Evolutionary conservation across 2,797 vertebrate species (phyloP), one percentile per base, ranked within the genome.

Genomic region (Apogon talboti): DNA sequence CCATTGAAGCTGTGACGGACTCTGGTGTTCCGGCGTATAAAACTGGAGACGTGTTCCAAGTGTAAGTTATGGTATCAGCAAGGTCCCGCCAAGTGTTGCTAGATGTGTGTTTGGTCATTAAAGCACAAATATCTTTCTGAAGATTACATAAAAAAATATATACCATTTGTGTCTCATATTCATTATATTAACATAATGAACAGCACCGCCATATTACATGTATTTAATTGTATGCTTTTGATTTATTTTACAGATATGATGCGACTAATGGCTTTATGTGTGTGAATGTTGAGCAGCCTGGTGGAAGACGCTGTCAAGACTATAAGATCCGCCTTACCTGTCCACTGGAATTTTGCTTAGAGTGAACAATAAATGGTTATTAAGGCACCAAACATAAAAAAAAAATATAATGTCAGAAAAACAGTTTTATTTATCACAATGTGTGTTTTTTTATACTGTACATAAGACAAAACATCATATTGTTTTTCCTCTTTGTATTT

Each of bases 301-400:
- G 18, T 14, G 81, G 77, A 18, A 52, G 56, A 15, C 21, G 1
- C 11, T 92, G 90, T 45, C 67, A 68, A 2, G 86, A 90, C 73
- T 89, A 87, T 57, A 85, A 79, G 33, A 78, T 90, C 61, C 69
- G 80, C 16, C 82, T 84, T 7, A 86, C 64, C n/a, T 80, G 81
- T 13, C 79, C 79, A 1, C 10, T 62, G 30, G 11, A 8, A 40
- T 85, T 85, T 74, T 85, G 82, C 59, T 60, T 43, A 33, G 30
- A 11, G 11, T 56, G 28, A 52, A 44, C n/a, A 10, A 43, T 19
- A 2, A 33, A 4, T 7, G 14, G 2, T 30, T 11, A 19, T 28
- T 3, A 7, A 6, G n/a, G 13, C 41, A 42, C 41, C 30, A 8
- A 33, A 33, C 21, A 2, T 24, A 2, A 24, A 24, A 24, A 24